phyloP scores from a whole-genome alignment of 2,797 vertebrate species.

The Platalea minor region DNA sequence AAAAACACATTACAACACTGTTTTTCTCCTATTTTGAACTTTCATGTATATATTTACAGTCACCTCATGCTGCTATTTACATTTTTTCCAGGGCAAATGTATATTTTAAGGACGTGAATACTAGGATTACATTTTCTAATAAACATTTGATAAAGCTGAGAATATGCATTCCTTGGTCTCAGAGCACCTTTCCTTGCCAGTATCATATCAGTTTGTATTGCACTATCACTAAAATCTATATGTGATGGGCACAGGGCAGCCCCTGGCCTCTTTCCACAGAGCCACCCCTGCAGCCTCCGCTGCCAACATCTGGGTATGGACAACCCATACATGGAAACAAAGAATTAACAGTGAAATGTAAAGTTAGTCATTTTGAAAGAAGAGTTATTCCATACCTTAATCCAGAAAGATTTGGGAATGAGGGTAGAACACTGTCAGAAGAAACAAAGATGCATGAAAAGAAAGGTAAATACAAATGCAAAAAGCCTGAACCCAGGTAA shows the following conservation, averaged over 20 bases:
- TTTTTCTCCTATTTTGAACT: neutral
- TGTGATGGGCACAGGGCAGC: neutral
- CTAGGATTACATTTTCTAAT: neutral
- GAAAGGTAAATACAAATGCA: neutral
- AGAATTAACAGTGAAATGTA: neutral
- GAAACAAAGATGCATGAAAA: neutral
- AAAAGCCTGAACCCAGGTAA: neutral
- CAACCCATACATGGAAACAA: neutral
- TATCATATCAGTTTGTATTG: neutral
- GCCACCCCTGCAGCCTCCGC: accelerated
- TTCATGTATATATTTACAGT: neutral
- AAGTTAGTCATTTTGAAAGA: neutral
- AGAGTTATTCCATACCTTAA: neutral
- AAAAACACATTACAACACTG: neutral
- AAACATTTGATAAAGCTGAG: neutral
- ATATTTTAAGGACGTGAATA: neutral
- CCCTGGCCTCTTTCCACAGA: neutral
- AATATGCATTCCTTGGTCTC: neutral
- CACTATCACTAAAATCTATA: neutral
- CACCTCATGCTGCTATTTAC: neutral
- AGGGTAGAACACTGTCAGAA: neutral
- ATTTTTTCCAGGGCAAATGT: neutral
- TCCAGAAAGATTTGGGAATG: neutral
- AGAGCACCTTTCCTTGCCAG: neutral
- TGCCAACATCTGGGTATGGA: neutral